Evolutionary conservation across 2,113 vertebrate genomes (phyloP).

Genomic region (Pseudorectes ferrugineus): DNA sequence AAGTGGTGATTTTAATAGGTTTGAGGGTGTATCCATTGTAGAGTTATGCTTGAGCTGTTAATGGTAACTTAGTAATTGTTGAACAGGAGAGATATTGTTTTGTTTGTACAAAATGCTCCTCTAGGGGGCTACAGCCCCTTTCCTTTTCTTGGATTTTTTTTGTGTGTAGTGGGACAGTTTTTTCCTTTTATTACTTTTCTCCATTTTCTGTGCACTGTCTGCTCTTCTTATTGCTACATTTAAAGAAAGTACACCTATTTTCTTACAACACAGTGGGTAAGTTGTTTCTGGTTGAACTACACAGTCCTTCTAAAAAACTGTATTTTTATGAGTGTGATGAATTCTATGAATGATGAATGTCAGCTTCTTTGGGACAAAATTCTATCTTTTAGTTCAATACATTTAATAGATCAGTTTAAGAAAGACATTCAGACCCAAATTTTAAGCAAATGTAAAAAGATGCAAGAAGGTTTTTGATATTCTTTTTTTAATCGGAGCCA

Average conservation of each 20-base stretch:
- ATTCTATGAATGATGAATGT: not conserved
- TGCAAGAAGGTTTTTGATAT: not conserved
- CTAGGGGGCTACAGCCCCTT: not conserved
- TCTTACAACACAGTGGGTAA: not conserved
- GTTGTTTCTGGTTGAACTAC: not conserved
- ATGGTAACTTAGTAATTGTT: not conserved
- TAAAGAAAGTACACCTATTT: not conserved
- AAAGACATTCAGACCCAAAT: not conserved
- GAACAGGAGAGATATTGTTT: not conserved
- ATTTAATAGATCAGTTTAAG: not conserved
- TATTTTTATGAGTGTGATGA: not conserved
- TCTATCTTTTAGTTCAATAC: not conserved
- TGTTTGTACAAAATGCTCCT: not conserved
- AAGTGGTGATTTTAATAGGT: not conserved
- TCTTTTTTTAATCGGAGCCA: not conserved
- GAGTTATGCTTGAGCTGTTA: not conserved
- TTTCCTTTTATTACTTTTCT: not conserved
- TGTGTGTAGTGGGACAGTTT: not conserved
- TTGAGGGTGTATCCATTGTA: not conserved
- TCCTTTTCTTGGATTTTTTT: not conserved
- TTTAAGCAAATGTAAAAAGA: not conserved
- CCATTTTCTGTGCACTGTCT: not conserved
- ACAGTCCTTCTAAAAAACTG: not conserved
- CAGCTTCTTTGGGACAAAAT: not conserved
- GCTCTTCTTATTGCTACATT: not conserved